Evolutionary conservation across 1,140 invertebrate species (phyloP).

Genomic region (Neuroterus valhalla): DNA sequence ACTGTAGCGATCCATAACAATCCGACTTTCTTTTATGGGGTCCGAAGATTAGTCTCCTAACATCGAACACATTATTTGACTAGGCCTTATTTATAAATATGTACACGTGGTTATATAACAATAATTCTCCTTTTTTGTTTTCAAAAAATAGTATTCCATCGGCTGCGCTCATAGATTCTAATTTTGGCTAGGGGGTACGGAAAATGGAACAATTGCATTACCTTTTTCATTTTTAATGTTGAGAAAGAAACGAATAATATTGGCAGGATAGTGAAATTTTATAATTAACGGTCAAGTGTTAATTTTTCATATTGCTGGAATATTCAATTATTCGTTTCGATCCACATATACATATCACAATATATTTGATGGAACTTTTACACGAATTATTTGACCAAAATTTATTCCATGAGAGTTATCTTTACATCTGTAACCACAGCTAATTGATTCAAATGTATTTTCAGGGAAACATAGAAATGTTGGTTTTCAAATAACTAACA

Average conservation of each 20-base stretch:
- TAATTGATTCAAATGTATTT: background rate
- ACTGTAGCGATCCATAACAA: conserved; percentile 35
- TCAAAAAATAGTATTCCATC: conserved; percentile 43
- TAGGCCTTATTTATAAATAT: conserved; percentile 50
- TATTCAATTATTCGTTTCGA: too few species aligned
- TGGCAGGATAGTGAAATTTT: background rate
- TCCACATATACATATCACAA: too few species aligned
- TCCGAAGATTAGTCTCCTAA: conserved; percentile 63
- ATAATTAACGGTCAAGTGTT: too few species aligned
- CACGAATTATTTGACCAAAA: too few species aligned
- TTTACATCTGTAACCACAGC: too few species aligned
- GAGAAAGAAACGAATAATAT: conserved; percentile 19
- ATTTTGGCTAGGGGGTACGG: conserved; percentile 34
- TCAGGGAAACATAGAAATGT: background rate
- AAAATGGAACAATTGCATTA: conserved; percentile 33
- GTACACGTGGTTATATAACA: conserved; percentile 42
- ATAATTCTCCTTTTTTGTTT: conserved; percentile 12
- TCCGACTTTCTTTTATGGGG: conserved; percentile 40
- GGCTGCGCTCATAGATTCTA: conserved; percentile 4
- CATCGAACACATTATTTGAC: conserved; percentile 38
- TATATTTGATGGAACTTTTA: too few species aligned
- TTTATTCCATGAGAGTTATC: too few species aligned
- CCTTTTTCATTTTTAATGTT: background rate
- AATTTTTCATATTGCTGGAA: too few species aligned
- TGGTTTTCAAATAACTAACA: background rate